Evolutionary conservation across 2,888 invertebrate species (phyloP).

Genomic region (Nycteola revayana): DNA sequence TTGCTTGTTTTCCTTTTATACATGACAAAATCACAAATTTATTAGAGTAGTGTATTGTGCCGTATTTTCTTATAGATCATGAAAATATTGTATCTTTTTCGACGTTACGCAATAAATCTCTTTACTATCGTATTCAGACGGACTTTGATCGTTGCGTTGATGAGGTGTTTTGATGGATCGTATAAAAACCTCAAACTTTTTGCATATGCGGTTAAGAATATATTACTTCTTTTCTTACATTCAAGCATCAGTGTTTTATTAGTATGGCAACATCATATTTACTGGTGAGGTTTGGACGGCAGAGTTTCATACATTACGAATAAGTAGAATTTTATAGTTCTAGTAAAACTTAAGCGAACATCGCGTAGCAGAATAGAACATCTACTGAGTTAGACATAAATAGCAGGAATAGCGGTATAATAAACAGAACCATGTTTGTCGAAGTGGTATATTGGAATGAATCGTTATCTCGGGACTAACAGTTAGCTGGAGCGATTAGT

Average conservation of each 20-base stretch:
- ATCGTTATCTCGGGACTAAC: constrained; percentile 41
- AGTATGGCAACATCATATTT: constrained; percentile 41
- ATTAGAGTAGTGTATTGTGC: constrained; percentile 9
- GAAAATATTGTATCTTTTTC: constrained; percentile 15
- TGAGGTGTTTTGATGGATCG: constrained; percentile 51
- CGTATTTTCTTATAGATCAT: constrained; percentile 12
- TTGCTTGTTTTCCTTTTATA: constrained; percentile 7
- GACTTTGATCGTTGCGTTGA: constrained; percentile 39
- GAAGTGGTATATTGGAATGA: constrained; percentile 23
- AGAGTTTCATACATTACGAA: constrained; percentile 43
- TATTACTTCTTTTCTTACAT: constrained; percentile 55
- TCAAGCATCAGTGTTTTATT: constrained; percentile 36
- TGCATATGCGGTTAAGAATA: constrained; percentile 48
- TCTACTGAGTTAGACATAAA: not conserved
- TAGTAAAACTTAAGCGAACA: constrained; percentile 28
- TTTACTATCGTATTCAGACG: constrained; percentile 26
- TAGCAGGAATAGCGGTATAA: constrained; percentile 39
- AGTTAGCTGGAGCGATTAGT: constrained; percentile 54
- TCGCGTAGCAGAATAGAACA: constrained; percentile 8
- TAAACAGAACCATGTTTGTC: constrained; percentile 46
- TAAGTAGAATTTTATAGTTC: constrained; percentile 38
- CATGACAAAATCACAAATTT: constrained; percentile 18
- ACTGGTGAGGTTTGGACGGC: constrained; percentile 46
- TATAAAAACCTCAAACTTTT: constrained; percentile 60
- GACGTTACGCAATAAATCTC: constrained; percentile 30